Base-by-base conservation (phyloP, 1,140 invertebrate species). In the Drosophila dunni region DNA sequence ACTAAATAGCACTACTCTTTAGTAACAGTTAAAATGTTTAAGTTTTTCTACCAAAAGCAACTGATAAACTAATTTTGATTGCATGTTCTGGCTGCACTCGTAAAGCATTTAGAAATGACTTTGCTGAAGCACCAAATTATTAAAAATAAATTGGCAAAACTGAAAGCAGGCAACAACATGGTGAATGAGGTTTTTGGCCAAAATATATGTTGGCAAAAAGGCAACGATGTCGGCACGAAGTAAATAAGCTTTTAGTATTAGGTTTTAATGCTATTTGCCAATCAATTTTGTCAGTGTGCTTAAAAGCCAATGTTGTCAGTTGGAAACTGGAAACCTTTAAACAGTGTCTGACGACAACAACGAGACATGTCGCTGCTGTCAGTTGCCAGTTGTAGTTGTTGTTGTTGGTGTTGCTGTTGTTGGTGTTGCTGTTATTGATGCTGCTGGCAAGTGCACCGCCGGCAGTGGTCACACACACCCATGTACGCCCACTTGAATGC, bases 261-360 rank as follows among this genome's bases (percentile, higher is more conserved):
- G 15, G 38, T 38, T 33, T 13, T 51, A 50, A 29, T 42, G 20
- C 17, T 53, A 44, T 42, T 51, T 51, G 15, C 20, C 11, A 48
- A 13, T 7, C 36, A 20, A 60, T 60, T 46, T 34, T 38, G 11
- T 13, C 48, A 68, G 70, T 73, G 70, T 53, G 17, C 38, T 45
- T 36, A 53, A 72, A 67, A 60, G 54, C 53, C 64, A 73, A 51
- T 38, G 24, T 53, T 73, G 70, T 53, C 54, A n/a, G 17, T 5
- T 67, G 61, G 51, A n/a, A 60, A 72, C 42, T 51, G 60, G 60
- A 53, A 72, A 60, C 63, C 70, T 73, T 73, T 73, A 73, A 68
- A 48, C 64, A 68, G 56, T 6, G 64, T 15, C 48, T 50, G 65
- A 60, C 65, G 65, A 68, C 48, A 48, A 48, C 50, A 63, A 48